Conservation (phyloP, 2,113 vertebrate genomes). For the Seriola dumerili region DNA sequence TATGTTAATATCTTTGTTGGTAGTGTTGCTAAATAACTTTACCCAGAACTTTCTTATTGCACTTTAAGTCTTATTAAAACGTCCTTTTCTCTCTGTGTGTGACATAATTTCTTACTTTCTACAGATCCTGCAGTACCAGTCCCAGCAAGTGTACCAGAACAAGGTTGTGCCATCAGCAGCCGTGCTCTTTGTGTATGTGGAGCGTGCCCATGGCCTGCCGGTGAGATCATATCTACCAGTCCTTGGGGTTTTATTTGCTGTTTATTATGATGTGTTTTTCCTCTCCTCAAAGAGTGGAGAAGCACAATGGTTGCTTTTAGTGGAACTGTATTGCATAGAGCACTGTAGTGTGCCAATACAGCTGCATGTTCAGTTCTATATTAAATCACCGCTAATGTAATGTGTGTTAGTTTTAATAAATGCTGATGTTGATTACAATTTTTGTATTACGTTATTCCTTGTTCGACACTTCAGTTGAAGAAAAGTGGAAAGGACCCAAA, state of each 20-base stretch:
- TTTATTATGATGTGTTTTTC: constrained; percentile 23
- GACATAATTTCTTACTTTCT: constrained; percentile 6
- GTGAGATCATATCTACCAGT: constrained; percentile 80
- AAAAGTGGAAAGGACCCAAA: constrained; percentile 90
- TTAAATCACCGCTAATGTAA: background rate
- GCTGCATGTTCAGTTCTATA: background rate
- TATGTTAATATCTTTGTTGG: background rate
- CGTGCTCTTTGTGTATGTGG: constrained; percentile 89
- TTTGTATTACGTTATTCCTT: background rate
- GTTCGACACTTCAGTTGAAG: constrained; percentile 83
- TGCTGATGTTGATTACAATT: background rate
- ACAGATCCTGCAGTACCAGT: constrained; percentile 88
- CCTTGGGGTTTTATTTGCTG: constrained; percentile 15
- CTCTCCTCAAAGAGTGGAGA: background rate
- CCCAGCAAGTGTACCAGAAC: constrained; percentile 87
- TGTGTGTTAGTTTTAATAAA: background rate
- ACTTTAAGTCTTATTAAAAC: background rate
- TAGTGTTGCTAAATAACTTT: background rate
- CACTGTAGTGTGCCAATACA: background rate
- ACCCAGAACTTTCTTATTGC: background rate
- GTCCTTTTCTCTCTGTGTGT: background rate
- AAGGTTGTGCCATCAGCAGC: constrained; percentile 87
- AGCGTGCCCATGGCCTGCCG: constrained; percentile 88
- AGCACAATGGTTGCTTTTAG: constrained; percentile 1
- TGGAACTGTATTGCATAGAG: background rate